Evolutionary conservation across 2,113 vertebrate species (phyloP), one percentile per base, ranked within the genome.

Genomic region (Salvator merianae): DNA sequence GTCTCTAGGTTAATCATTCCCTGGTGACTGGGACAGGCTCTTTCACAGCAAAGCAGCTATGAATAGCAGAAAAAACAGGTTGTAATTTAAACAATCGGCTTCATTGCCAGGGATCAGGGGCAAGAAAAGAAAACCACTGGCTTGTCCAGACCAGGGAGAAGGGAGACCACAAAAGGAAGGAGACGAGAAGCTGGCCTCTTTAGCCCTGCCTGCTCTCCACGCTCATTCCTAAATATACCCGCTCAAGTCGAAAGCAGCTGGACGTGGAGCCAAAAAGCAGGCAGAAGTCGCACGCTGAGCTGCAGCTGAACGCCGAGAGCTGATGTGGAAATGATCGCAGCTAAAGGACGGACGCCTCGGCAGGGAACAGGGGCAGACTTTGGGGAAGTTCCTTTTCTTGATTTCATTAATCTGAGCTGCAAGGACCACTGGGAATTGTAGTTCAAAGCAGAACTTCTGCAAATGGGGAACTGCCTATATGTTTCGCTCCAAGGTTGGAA

Each of bases 41-140:
- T 26, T 53, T 62, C 8, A 20, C 7, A 88, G 86, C 73, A 0
- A 24, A n/a, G 84, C 53, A 63, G 0, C 78, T 93, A 94, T 91
- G 90, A 91, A 94, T 94, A 93, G 84, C n/a, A 62, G n/a, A 16
- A 53, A 32, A 36, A 26, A 63, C 0, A 53, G 86, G 84, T 88
- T 92, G 87, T 93, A 93, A 93, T 92, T 93, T 50, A 65, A 94
- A 91, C 89, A 22, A 77, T 50, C 14, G 24, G 1, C 2, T 79
- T 77, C 84, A 76, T 43, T 7, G 62, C 50, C 85, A 34, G 3
- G 36, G 90, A 89, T 82, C 59, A 30, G 62, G 70, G 63, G 62
- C n/a, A 30, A 26, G 66, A 12, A 38, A 47, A 62, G 53, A 63
- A 32, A 70, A 43, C 14, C 36, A 34, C 63, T 5, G 32, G 14